Evolutionary conservation across 2,113 vertebrate species (phyloP).

Genomic region (Corvus hawaiiensis): DNA sequence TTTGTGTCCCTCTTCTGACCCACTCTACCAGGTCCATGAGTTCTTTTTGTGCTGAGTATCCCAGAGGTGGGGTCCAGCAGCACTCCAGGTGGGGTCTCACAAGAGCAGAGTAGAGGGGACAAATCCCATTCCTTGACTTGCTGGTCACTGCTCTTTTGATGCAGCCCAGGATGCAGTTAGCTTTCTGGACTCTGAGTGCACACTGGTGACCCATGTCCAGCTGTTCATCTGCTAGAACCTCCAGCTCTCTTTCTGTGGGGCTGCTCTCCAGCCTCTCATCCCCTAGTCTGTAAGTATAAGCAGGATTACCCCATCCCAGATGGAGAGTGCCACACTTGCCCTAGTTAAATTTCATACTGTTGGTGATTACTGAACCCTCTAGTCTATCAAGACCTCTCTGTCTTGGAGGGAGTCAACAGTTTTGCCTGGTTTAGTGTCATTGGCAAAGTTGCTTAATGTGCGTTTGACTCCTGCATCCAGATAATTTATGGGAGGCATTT

Average conservation of each 20-base stretch:
- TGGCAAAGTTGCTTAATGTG: not conserved
- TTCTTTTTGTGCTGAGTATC: not conserved
- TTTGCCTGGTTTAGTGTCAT: not conserved
- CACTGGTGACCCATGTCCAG: not conserved
- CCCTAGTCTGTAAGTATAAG: not conserved
- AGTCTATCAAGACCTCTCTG: not conserved
- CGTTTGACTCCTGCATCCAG: not conserved
- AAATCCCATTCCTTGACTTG: not conserved
- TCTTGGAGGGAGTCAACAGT: not conserved
- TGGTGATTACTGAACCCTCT: not conserved
- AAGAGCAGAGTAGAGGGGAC: not conserved
- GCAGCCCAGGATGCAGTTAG: not conserved
- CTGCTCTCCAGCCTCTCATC: not conserved
- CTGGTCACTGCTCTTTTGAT: not conserved
- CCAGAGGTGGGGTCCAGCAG: not conserved
- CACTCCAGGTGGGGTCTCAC: not conserved
- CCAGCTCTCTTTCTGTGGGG: not conserved
- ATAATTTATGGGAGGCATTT: not conserved
- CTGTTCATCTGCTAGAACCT: not conserved
- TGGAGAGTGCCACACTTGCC: not conserved
- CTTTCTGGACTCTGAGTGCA: not conserved
- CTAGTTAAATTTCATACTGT: not conserved
- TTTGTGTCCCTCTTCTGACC: not conserved
- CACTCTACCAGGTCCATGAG: not conserved
- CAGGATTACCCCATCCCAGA: not conserved